These are phyloP conservation scores for Gallinago nigripennis DNA, from an alignment of 2,797 vertebrate species.

Conservation along the genomic window DNA sequence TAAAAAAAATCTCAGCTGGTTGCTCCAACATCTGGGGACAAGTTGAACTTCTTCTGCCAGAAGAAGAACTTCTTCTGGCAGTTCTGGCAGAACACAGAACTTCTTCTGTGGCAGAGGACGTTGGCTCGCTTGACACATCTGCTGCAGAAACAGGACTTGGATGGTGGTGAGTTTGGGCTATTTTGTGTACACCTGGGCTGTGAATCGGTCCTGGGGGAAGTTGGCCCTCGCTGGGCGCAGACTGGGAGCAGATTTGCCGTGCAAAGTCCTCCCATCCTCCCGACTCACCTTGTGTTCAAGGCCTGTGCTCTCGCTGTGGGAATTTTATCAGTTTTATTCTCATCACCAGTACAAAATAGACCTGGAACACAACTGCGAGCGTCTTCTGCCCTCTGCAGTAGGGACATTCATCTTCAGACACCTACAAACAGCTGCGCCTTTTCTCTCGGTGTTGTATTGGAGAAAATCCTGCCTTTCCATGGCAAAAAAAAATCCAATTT, in stretches of 20 bases:
- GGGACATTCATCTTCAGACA: background rate
- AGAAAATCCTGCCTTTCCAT: background rate
- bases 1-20: background rate
- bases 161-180: background rate
- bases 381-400: background rate
- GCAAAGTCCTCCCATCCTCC: background rate
- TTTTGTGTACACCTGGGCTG: background rate
- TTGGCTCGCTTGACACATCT: background rate
- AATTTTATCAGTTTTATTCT: background rate
- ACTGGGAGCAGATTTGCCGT: too few species aligned
- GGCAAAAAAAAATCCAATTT: background rate
- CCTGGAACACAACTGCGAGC: background rate
- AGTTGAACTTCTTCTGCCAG: background rate
- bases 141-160: background rate
- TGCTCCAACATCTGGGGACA: too few species aligned
- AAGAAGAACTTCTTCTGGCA: too few species aligned
- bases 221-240: accelerated
- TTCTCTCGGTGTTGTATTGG: too few species aligned
- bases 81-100: too few species aligned
- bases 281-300: background rate
- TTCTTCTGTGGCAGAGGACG: background rate
- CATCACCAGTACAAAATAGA: accelerated
- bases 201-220: background rate
- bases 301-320: accelerated
- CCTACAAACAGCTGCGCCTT: background rate